Evolutionary conservation across 2,888 invertebrate species (phyloP).

Genomic region (Mimas tiliae): DNA sequence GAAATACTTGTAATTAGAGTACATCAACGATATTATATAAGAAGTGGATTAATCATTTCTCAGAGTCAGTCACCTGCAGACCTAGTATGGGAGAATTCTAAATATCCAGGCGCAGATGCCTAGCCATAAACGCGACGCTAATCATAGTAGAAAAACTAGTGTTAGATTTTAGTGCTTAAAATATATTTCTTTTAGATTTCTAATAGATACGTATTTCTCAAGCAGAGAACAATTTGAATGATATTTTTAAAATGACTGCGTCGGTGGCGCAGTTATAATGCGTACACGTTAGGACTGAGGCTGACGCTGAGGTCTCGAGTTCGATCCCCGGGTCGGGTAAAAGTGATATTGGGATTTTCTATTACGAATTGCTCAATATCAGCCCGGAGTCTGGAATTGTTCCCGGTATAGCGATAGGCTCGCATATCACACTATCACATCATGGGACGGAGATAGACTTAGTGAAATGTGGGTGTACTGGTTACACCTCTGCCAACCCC

Average conservation of each 20-base stretch:
- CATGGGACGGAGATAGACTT: too few relatives aligned
- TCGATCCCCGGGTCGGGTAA: too few relatives aligned
- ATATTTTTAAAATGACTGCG: too few relatives aligned
- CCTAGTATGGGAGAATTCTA: constrained; percentile 14
- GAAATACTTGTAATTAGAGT: constrained; percentile 10
- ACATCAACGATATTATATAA: constrained; percentile 10
- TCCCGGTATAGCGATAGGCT: too few relatives aligned
- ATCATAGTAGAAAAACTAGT: constrained; percentile 20
- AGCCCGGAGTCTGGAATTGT: too few relatives aligned
- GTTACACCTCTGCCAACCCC: too few relatives aligned
- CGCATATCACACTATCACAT: too few relatives aligned
- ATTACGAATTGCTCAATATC: too few relatives aligned
- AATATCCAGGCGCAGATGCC: background rate
- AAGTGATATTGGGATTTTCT: too few relatives aligned
- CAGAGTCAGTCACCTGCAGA: background rate
- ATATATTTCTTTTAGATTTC: constrained; percentile 20
- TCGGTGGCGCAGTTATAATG: too few relatives aligned
- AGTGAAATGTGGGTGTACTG: too few relatives aligned
- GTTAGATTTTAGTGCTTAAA: constrained; percentile 21
- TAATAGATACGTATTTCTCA: background rate
- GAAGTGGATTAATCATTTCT: constrained; percentile 13
- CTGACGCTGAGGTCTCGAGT: background rate
- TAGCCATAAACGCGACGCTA: constrained; percentile 1
- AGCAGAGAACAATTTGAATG: background rate
- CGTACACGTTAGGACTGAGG: too few relatives aligned